A percentile compares a stretch with the other conserved stretches of the same genome.
These are phyloP conservation scores for Drosophila asahinai DNA, from an alignment of 1,140 invertebrate genomes.

Conservation along the genomic window DNA sequence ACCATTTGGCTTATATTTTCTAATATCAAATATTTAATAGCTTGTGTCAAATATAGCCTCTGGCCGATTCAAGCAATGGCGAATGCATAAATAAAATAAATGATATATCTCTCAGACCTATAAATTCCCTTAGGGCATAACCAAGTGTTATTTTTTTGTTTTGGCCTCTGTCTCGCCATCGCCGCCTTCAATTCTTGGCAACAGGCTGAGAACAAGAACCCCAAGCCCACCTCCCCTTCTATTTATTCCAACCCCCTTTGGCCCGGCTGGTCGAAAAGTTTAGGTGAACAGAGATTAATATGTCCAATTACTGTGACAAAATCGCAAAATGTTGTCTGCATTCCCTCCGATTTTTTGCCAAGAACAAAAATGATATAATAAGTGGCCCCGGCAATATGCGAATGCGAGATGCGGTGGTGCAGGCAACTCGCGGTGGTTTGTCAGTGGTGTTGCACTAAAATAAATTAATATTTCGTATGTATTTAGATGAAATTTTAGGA, in stretches of 20 bases:
- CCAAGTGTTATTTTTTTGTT: constrained; percentile 7
- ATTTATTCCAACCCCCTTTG: constrained; percentile 13
- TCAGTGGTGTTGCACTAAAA: constrained; percentile 12
- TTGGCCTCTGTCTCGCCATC: constrained; percentile 25
- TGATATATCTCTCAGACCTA: constrained; percentile 27
- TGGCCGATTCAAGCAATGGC: not conserved
- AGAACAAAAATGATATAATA: constrained; percentile 78
- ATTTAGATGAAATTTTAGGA: too few relatives aligned
- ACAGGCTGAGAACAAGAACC: constrained; percentile 44
- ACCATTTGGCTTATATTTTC: not conserved
- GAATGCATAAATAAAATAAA: constrained; percentile 19
- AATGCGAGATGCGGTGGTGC: constrained; percentile 21
- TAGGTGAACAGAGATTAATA: constrained; percentile 84
- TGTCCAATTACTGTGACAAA: constrained; percentile 85
- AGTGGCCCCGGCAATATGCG: constrained; percentile 54
- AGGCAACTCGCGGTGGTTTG: constrained; percentile 22
- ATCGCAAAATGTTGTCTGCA: constrained; percentile 83
- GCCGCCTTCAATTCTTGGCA: constrained; percentile 48
- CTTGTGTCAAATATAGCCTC: constrained; percentile 19
- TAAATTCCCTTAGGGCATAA: constrained; percentile 25
- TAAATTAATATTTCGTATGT: too few relatives aligned
- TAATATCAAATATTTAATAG: constrained; percentile 14
- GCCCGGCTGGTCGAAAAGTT: constrained; percentile 50
- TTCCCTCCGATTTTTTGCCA: constrained; percentile 50
- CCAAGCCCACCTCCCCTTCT: constrained; percentile 18